Percentiles rank a stretch among this genome's conserved stretches.
These are phyloP conservation scores for Drosophila mimetica DNA, from an alignment of 2,888 invertebrate genomes.

Conservation along the genomic window DNA sequence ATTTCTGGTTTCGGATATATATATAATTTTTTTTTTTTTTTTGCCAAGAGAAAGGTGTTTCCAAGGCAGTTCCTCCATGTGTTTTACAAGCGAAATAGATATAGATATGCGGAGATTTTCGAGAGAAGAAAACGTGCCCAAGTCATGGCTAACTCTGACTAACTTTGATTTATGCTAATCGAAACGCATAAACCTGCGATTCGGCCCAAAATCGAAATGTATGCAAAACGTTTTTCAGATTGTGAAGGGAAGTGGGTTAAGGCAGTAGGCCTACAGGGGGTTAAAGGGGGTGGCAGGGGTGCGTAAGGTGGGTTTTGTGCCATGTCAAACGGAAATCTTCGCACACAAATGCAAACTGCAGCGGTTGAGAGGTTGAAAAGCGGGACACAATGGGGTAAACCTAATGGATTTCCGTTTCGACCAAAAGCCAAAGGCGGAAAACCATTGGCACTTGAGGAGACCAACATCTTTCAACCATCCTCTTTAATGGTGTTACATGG, in stretches of 20 bases:
- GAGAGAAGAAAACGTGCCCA: neutral
- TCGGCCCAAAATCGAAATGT: constrained; percentile 34
- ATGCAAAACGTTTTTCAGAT: constrained; percentile 71
- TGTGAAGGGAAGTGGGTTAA: constrained; percentile 17
- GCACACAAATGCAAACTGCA: constrained; percentile 71
- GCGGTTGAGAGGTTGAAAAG: constrained; percentile 11
- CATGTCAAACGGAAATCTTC: constrained; percentile 74
- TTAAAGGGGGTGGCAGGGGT: neutral
- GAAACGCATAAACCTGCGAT: constrained; percentile 61
- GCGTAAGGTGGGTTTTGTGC: constrained; percentile 10
- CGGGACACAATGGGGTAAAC: constrained; percentile 48
- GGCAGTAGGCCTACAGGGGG: neutral
- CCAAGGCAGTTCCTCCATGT: constrained; percentile 60
- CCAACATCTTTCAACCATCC: constrained; percentile 8
- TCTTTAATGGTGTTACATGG: neutral
- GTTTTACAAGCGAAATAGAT: constrained; percentile 59
- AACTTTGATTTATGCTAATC: constrained; percentile 74
- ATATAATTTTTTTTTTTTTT: constrained; percentile 31
- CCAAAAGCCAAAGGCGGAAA: constrained; percentile 63
- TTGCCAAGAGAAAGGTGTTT: constrained; percentile 70
- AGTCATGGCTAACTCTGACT: constrained; percentile 9
- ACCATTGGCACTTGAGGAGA: constrained; percentile 68
- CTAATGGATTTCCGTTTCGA: constrained; percentile 76
- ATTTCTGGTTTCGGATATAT: constrained; percentile 46
- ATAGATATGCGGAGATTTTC: constrained; percentile 18